A percentile compares a stretch with the other conserved stretches of the same genome.
phyloP scores from a whole-genome alignment of 2,797 vertebrate species.

The Pangasius larnaudii region DNA sequence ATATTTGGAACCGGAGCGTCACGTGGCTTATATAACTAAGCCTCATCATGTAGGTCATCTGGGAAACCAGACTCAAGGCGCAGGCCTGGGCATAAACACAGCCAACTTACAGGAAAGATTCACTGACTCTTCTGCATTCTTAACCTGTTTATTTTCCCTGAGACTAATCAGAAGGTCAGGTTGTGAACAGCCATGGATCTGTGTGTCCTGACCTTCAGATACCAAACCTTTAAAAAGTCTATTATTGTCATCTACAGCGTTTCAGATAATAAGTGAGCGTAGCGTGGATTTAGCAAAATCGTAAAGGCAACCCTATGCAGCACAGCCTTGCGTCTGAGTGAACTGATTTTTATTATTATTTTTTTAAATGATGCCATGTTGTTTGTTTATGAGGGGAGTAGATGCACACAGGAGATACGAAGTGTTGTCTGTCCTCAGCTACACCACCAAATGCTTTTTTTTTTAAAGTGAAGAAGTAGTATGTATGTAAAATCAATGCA shows the following conservation, averaged over 20 bases:
- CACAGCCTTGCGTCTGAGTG: neutral
- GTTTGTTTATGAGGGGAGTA: neutral
- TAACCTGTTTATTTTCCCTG: neutral
- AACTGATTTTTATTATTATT: too few species aligned
- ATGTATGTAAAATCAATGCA: neutral
- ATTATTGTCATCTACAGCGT: neutral
- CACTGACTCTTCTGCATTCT: neutral
- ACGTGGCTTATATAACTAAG: constrained; percentile 6
- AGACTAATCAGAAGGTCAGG: neutral
- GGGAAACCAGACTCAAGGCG: constrained; percentile 7
- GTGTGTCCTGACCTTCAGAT: neutral
- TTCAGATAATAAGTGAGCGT: neutral
- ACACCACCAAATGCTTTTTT: neutral
- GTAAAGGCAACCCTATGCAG: neutral
- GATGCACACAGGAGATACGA: neutral
- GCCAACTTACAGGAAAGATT: neutral
- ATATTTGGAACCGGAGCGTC: constrained; percentile 21
- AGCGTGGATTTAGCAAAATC: neutral
- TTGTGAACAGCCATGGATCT: neutral
- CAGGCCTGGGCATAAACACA: neutral
- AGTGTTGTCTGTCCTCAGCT: neutral
- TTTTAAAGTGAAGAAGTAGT: neutral
- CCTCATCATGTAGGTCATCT: constrained; percentile 38
- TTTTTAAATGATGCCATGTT: too few species aligned
- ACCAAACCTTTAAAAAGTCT: neutral